These are phyloP conservation scores for Cisticola juncidis DNA, from an alignment of 2,113 vertebrate species.

Conservation along the genomic window DNA sequence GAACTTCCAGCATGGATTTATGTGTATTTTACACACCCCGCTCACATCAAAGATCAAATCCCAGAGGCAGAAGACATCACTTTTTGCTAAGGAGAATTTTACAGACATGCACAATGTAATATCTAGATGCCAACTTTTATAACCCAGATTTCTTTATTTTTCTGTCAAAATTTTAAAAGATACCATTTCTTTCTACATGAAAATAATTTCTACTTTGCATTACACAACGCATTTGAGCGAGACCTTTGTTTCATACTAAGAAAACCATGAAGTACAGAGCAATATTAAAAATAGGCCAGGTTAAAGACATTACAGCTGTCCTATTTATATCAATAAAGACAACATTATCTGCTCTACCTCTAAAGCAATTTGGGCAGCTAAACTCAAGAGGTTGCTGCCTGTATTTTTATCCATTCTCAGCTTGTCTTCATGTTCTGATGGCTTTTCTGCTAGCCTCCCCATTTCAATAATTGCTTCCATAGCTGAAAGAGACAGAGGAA, in stretches of 20 bases:
- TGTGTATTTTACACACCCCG: neutral
- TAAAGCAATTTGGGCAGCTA: slow-evolving; percentile 88
- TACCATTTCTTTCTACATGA: neutral
- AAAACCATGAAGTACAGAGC: neutral
- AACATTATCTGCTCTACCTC: slow-evolving; percentile 74
- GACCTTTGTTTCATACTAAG: neutral
- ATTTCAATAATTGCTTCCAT: slow-evolving; percentile 76
- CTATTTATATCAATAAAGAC: neutral
- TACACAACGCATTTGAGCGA: neutral
- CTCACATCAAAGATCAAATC: neutral
- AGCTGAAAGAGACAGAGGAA: slow-evolving; percentile 71
- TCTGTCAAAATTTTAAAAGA: neutral
- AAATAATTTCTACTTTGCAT: neutral
- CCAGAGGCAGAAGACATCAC: neutral
- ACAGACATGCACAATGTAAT: neutral
- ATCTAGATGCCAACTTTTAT: neutral
- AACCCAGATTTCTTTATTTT: neutral
- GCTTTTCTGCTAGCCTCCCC: slow-evolving; percentile 60
- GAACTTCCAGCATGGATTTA: neutral
- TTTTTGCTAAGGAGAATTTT: neutral
- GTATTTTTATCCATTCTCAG: slow-evolving; percentile 65
- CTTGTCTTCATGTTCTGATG: slow-evolving; percentile 42
- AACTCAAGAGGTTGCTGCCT: slow-evolving; percentile 76
- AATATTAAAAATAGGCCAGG: neutral
- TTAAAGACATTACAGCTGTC: neutral